Base-by-base conservation (phyloP, 2,797 vertebrate genomes). In the Poliocrania exsul region DNA sequence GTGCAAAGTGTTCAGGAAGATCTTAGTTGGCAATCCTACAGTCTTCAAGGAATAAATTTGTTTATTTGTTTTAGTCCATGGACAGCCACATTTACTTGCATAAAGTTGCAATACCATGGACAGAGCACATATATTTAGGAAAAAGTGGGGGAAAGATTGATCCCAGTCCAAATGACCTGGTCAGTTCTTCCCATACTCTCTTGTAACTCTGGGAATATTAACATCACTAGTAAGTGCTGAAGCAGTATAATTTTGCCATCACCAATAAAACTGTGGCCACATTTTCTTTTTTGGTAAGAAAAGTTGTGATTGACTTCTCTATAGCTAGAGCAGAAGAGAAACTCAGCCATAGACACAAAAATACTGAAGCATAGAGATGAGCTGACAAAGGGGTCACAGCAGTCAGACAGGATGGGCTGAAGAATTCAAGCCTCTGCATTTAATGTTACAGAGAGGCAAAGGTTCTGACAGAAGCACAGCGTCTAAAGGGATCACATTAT, bases 81-180 rank as follows among this genome's bases (percentile, higher is more conserved):
- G n/a, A 65, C 13, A 38, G 53, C 71, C 61, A 50, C 9, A 10
- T 35, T 81, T 69, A 10, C 20, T 60, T 23, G 5, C 13, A 38
- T 8, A 25, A 51, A 0, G 0, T 7, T 64, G 60, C 21, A 64
- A 90, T 79, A 93, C 77, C 82, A 79, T 58, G 77, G 89, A 95
- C 49, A 97, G 87, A 92, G 66, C 31, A 35, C 2, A 0, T 5
- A 16, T 28, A 31, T 37, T 65, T 9, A 44, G 38, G 33, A 72
- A 85, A 78, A 56, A 2, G 3, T 16, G 26, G 18, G 25, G 0
- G 2, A 33, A 35, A 37, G 0, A 1, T 5, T 25, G 19, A 51
- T 16, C 21, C 19, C 10, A 47, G 12, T 13, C 33, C 33, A 6
- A 82, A 79, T 8, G 35, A 80, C 23, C 23, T 47, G 26, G 29